phyloP scores from a whole-genome alignment of 2,113 vertebrate genomes.

The Recurvirostra avosetta region DNA sequence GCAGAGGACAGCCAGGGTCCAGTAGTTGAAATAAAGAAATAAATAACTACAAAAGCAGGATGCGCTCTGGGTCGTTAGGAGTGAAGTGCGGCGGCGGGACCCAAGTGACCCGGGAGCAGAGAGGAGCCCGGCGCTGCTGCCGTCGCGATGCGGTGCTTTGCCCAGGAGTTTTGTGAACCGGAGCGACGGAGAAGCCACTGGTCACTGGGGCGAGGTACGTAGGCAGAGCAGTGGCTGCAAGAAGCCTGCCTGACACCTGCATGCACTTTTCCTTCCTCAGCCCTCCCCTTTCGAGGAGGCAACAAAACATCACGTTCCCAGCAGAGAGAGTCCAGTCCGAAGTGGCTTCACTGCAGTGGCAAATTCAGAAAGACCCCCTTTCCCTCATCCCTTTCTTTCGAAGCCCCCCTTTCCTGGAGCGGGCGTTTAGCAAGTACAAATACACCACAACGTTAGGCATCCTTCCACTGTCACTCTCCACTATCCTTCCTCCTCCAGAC shows the following conservation, averaged over 20 bases:
- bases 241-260: slow-evolving; percentile 16
- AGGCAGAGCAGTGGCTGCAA: background rate
- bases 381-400: background rate
- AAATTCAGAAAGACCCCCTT: background rate
- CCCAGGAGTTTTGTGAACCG: background rate
- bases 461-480: slow-evolving; percentile 51
- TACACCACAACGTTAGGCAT: slow-evolving; percentile 15
- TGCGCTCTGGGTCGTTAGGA: background rate
- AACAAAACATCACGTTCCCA: background rate
- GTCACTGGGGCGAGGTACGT: background rate
- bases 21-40: slow-evolving; percentile 38
- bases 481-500: slow-evolving; percentile 50
- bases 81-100: background rate
- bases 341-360: background rate
- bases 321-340: background rate
- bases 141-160: background rate
- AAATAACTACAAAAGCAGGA: slow-evolving; percentile 49
- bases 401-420: background rate
- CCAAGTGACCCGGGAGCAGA: background rate
- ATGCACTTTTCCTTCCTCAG: background rate
- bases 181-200: background rate
- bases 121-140: background rate
- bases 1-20: slow-evolving; percentile 41
- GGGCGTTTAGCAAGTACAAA: slow-evolving; percentile 21
- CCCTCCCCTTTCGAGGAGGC: background rate